Evolutionary conservation across 2,113 vertebrate species (phyloP).

Genomic region (Catharus minimus): DNA sequence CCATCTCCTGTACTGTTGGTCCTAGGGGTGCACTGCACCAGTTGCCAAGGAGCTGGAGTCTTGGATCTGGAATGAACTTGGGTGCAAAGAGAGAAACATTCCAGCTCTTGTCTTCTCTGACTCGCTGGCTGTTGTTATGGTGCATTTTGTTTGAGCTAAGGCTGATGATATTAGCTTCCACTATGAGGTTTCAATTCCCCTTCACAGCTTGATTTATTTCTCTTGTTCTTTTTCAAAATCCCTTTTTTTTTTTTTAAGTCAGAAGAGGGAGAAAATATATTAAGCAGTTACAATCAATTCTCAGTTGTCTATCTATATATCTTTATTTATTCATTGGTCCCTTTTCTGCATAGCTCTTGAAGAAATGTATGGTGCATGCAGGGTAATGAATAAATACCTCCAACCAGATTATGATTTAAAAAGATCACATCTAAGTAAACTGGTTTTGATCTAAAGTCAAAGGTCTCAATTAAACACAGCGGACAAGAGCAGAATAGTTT

Average conservation of each 20-base stretch:
- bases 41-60: background rate
- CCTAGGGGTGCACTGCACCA: accelerated
- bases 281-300: background rate
- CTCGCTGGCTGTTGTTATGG: background rate
- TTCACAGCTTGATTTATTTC: background rate
- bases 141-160: background rate
- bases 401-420: background rate
- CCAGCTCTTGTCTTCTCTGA: background rate
- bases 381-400: background rate
- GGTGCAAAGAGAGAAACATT: background rate
- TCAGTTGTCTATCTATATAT: background rate
- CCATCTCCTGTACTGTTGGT: background rate
- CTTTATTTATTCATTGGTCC: background rate
- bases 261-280: background rate
- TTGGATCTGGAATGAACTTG: background rate
- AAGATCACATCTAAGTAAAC: background rate
- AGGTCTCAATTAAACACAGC: background rate
- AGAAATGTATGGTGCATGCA: background rate
- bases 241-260: background rate
- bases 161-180: background rate
- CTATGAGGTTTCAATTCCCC: background rate
- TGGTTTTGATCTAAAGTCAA: background rate
- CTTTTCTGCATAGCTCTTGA: background rate
- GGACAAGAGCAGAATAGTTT: background rate
- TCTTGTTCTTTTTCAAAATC: background rate